Evolutionary conservation across 37 sponge, comb jelly and placozoan species (phyloP).

Genomic region (Amphimedon queenslandica): DNA sequence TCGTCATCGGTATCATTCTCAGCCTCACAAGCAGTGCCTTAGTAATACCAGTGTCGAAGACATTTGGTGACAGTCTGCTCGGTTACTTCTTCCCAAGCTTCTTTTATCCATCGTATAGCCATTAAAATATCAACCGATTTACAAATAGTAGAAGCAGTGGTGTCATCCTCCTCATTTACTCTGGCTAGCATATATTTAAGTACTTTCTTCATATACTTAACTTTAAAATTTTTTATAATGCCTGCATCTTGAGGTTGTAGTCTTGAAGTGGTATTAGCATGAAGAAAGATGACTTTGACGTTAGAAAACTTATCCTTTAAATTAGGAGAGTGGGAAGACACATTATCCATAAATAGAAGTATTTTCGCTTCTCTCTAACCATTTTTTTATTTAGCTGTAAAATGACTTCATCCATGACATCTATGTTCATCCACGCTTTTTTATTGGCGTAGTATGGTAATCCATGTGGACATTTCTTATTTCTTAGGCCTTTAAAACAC

Average conservation of each 20-base stretch:
- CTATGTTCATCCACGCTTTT: constrained; percentile 33
- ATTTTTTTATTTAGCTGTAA: constrained; percentile 9
- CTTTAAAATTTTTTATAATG: constrained; percentile 27
- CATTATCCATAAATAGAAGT: constrained; percentile 50
- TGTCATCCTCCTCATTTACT: too few species aligned
- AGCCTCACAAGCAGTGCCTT: too few species aligned
- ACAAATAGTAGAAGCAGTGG: too few species aligned
- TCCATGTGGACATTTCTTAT: constrained; percentile 24
- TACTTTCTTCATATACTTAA: too few species aligned
- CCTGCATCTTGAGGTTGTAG: too few species aligned
- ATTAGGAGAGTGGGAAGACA: constrained; percentile 47
- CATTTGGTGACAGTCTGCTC: too few species aligned
- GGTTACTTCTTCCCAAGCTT: too few species aligned
- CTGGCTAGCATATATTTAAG: too few species aligned
- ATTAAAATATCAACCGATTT: too few species aligned
- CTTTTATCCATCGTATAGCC: too few species aligned
- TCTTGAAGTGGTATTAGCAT: constrained; percentile 55
- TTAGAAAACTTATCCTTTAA: constrained; percentile 42
- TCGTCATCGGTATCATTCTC: too few species aligned
- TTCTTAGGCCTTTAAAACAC: constrained; percentile 21
- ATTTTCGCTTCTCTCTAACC: constrained; percentile 14
- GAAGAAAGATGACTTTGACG: constrained; percentile 43
- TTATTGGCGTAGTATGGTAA: constrained; percentile 23
- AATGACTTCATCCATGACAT: neutral
- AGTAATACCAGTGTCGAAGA: too few species aligned